These are phyloP conservation scores for Mamestra configurata DNA, from an alignment of 1,140 invertebrate genomes.

Conservation along the genomic window DNA sequence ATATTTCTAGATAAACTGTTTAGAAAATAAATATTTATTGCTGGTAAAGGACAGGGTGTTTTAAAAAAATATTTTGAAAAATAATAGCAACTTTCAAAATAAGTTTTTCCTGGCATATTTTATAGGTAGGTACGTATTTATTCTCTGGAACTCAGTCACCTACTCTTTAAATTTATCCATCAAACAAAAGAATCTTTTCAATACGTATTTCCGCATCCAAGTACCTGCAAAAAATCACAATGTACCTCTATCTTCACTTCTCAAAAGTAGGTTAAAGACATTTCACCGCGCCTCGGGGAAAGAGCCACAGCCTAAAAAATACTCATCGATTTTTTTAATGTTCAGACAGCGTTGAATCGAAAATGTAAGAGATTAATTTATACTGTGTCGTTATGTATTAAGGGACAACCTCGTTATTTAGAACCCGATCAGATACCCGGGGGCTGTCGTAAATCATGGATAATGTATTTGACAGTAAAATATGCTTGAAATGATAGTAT, in stretches of 20 bases:
- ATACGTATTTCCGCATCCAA: not conserved
- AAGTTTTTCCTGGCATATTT: no score
- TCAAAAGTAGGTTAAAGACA: slow-evolving; percentile 15
- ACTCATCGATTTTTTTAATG: not conserved
- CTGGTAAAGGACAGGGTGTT: no score
- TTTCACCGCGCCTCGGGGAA: not conserved
- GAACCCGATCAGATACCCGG: slow-evolving; percentile 18
- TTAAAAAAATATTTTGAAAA: no score
- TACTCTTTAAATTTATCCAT: not conserved
- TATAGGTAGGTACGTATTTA: no score
- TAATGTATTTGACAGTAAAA: slow-evolving; percentile 35
- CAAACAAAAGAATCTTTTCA: not conserved
- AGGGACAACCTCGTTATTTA: slow-evolving; percentile 34
- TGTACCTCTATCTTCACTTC: not conserved
- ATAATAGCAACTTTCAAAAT: no score
- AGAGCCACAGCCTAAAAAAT: slow-evolving; percentile 8
- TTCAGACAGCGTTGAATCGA: not conserved
- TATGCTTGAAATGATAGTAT: slow-evolving; percentile 34
- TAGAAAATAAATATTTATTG: no score
- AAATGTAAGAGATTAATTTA: not conserved
- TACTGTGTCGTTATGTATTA: slow-evolving; percentile 9
- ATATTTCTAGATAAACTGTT: no score
- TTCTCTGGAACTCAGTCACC: not conserved
- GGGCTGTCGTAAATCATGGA: slow-evolving; percentile 31
- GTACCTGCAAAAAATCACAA: not conserved